Conservation (phyloP, 2,797 vertebrate species). For the Lacerta viridis region DNA sequence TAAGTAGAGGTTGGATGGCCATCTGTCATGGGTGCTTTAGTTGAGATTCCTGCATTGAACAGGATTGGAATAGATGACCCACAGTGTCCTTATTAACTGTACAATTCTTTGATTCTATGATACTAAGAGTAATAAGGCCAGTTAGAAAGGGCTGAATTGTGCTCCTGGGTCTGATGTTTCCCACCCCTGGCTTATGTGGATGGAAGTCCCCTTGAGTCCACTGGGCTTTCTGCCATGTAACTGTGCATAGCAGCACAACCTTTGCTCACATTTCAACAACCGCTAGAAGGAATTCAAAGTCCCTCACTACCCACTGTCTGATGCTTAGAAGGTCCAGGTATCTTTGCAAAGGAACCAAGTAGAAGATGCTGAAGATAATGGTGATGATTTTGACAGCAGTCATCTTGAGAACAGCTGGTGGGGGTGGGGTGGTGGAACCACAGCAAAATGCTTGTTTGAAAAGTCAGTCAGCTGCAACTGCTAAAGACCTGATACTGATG, state of each 20-base stretch:
- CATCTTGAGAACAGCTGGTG: not conserved
- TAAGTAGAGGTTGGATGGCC: too few species aligned
- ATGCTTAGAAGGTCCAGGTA: not conserved
- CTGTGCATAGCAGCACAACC: not conserved
- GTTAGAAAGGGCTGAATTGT: too few species aligned
- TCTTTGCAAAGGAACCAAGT: not conserved
- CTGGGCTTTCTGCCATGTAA: not conserved
- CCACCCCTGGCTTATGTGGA: not conserved
- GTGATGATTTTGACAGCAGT: not conserved
- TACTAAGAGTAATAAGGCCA: too few species aligned
- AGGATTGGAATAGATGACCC: too few species aligned
- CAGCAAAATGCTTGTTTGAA: not conserved
- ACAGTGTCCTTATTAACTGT: too few species aligned
- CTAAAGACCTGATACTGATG: not conserved
- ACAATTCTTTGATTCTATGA: too few species aligned
- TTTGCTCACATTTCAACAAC: not conserved
- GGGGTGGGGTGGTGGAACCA: not conserved
- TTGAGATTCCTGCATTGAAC: too few species aligned
- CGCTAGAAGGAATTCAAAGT: not conserved
- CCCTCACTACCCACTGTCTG: not conserved
- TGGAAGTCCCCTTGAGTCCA: not conserved
- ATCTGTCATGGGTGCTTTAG: too few species aligned
- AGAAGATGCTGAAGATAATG: not conserved
- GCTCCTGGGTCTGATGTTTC: too few species aligned
- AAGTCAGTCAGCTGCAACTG: not conserved